Percentiles rank a stretch among this genome's conserved stretches.
These are phyloP conservation scores for Phyllotreta striolata DNA, from an alignment of 2,888 invertebrate genomes.

Conservation along the genomic window DNA sequence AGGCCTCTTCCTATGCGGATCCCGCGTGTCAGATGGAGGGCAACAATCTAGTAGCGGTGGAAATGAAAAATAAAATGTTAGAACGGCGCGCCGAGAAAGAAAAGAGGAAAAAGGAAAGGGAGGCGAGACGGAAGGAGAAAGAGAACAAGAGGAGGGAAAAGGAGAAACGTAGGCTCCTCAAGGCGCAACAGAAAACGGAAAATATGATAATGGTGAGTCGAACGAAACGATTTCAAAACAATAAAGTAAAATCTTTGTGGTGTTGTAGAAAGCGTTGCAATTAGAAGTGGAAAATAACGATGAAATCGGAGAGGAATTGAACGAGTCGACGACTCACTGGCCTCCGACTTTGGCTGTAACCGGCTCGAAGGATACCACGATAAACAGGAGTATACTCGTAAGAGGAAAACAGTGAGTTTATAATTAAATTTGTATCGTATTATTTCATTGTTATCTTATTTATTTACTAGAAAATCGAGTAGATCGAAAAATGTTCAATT, in stretches of 20 bases:
- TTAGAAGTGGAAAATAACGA: constrained; percentile 48
- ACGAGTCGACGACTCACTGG: constrained; percentile 49
- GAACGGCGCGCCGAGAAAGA: constrained; percentile 58
- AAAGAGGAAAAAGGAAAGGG: constrained; percentile 56
- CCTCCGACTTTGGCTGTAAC: constrained; percentile 54
- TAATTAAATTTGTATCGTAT: neutral
- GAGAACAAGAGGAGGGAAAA: constrained; percentile 57
- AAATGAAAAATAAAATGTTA: constrained; percentile 53
- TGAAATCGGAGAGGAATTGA: constrained; percentile 36
- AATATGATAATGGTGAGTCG: constrained; percentile 60
- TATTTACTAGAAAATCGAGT: constrained; percentile 3
- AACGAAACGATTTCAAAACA: neutral
- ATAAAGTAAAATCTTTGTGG: neutral
- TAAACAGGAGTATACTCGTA: constrained; percentile 64
- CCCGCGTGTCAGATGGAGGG: constrained; percentile 21
- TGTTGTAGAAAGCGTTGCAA: constrained; percentile 50
- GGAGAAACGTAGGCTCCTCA: constrained; percentile 56
- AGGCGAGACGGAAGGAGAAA: constrained; percentile 57
- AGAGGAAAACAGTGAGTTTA: constrained; percentile 54
- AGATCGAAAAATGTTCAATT: constrained; percentile 63
- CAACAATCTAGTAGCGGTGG: constrained; percentile 51
- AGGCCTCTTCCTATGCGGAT: neutral
- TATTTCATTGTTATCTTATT: neutral
- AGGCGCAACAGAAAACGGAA: constrained; percentile 58
- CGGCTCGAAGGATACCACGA: constrained; percentile 61